Base-by-base conservation (phyloP, 2,888 invertebrate species). In the Drosophila yooni region DNA sequence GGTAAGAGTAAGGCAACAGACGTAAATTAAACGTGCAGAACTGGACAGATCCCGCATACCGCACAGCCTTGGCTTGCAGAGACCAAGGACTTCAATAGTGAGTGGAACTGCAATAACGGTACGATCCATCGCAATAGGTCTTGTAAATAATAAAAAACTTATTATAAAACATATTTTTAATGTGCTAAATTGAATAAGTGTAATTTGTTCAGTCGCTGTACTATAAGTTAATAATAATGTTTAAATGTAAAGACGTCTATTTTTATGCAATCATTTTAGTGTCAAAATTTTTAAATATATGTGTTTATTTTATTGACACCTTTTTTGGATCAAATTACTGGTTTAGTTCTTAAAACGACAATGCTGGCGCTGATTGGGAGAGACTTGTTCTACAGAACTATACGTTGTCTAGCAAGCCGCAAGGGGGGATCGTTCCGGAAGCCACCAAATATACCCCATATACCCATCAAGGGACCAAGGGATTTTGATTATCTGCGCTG, bases 401-500 rank as follows among this genome's bases (percentile, higher is more conserved):
- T 70, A 10, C 60, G 78, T 0, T 40, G 11, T 25, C 3, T 82
- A 1, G 78, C 66, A 5, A 57, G 57, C 0, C 64, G 63, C 0
- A 76, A 60, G 40, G 61, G 67, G 38, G 53, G 69, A 3, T 33
- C 60, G 3, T 38, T 58, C 0, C 76, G 61, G 2, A 76, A 69
- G 29, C 15, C 36, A 27, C 43, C n/a, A n/a, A 67, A 2, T 3
- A 4, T 79, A 0, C 78, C 78, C 2, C 50, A 38, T n/a, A 7
- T 79, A 31, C 81, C 79, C 0, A 64, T 80, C 13, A 82, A 69
- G 11, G 81, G 83, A 5, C 81, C 82, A 4, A 63, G 78, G 21
- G 75, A 82, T 13, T 82, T 31, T 56, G 78, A 83, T 27, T 81
- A 81, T 43, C 79, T 60, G 77, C 74, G 71, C 1, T 36, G 50